Base-by-base conservation (phyloP, 2,113 vertebrate genomes). In the Diglossa brunneiventris region DNA sequence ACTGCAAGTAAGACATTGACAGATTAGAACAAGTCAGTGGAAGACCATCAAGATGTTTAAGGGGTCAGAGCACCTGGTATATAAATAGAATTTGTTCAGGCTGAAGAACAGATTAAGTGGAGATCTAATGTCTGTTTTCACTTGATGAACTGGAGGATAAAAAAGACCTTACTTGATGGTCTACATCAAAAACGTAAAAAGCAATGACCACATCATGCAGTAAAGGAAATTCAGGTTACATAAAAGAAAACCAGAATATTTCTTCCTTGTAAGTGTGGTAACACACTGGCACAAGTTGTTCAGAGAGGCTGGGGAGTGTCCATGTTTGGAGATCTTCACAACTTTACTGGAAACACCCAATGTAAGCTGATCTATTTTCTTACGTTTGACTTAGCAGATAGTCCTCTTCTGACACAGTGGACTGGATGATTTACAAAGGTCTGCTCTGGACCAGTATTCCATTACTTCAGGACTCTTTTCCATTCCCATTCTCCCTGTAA, bases 261-360 rank as follows among this genome's bases (percentile, higher is more conserved):
- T 70, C 8, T 80, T 83, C 28, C 14, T 56, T 0, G 0, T 33
- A 30, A 20, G 4, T 52, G 18, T 15, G 1, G 13, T 44, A 70
- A 70, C 46, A 10, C 37, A 35, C 37, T 66, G 46, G 23, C 37
- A 61, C 14, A 53, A 14, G 6, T 47, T 56, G 2, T 46, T 74
- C 46, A 70, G 66, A 77, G 27, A 55, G 9, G 8, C 8, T 61
- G 9, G 23, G 5, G 42, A 50, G 5, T 20, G 21, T 52, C 12
- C 15, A 9, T n/a, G 15, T 21, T 64, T 68, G 49, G 7, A 55
- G 9, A 15, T n/a, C 22, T 87, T 84, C 46, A 39, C 23, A 66
- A 27, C 5, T 76, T 86, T 41, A 9, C 5, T 53, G 21, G 24
- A 66, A 73, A 92, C 7, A 26, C 10, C 7, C 7, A 31, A 9